Conservation (phyloP, 2,888 invertebrate genomes). For the Drosophila falleni region DNA sequence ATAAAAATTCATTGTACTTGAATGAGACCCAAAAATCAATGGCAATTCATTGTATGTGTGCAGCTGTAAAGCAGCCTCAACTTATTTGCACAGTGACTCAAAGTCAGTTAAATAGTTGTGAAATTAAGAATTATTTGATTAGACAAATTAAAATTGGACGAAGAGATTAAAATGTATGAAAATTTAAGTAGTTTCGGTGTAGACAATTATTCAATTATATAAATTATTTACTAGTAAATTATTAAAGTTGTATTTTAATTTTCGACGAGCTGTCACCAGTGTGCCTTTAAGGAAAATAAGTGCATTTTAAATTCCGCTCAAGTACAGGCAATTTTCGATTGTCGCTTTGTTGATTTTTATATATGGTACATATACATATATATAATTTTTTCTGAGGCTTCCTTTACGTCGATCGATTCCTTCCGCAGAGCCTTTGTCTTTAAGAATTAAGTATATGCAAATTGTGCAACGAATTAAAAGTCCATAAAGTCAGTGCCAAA, state of each 20-base stretch:
- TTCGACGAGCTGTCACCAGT: constrained; percentile 19
- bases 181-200: too few relatives aligned
- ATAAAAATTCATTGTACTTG: constrained; percentile 17
- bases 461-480: constrained; percentile 59
- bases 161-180: neutral
- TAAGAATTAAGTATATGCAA: constrained; percentile 59
- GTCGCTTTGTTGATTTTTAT: constrained; percentile 41
- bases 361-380: neutral
- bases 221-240: too few relatives aligned
- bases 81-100: constrained; percentile 47
- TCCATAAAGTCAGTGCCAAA: constrained; percentile 58
- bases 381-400: constrained; percentile 50
- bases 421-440: constrained; percentile 64
- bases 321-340: constrained; percentile 79
- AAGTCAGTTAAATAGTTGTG: neutral
- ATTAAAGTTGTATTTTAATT: neutral
- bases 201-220: too few relatives aligned
- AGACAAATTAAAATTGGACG: neutral
- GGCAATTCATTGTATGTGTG: constrained; percentile 60
- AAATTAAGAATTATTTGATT: neutral
- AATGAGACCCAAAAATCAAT: constrained; percentile 68
- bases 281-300: constrained; percentile 37
- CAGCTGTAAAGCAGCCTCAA: constrained; percentile 48
- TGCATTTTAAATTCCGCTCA: constrained; percentile 80
- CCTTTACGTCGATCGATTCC: constrained; percentile 65